These are phyloP conservation scores for Meriones unguiculatus DNA, from an alignment of 2,113 vertebrate genomes.

Conservation along the genomic window DNA sequence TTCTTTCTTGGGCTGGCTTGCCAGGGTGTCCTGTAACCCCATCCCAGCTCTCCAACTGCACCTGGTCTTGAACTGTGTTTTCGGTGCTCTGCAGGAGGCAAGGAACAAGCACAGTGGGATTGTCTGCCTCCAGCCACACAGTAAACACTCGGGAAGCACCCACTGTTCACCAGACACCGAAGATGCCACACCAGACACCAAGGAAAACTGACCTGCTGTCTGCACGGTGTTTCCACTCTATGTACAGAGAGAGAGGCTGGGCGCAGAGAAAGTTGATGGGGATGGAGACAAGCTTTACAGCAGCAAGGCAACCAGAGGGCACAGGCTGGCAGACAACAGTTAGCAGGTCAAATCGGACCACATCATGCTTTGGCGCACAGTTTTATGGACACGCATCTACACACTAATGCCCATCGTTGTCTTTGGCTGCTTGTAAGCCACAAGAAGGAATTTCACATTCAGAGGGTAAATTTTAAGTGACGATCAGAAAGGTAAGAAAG, in stretches of 20 bases:
- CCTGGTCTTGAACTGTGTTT: not conserved
- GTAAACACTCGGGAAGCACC: accelerated
- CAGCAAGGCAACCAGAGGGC: not conserved
- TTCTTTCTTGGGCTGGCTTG: not conserved
- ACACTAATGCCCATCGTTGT: not conserved
- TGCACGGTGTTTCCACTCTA: accelerated
- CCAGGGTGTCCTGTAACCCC: too few relatives aligned
- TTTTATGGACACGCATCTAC: not conserved
- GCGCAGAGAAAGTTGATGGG: not conserved
- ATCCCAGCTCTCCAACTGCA: accelerated
- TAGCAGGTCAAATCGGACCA: not conserved
- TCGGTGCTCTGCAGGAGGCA: not conserved
- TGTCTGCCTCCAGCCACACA: too few relatives aligned
- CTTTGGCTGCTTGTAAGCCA: not conserved
- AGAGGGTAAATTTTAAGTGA: not conserved
- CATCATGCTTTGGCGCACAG: not conserved
- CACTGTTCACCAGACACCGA: accelerated
- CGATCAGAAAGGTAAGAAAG: not conserved
- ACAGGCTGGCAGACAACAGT: not conserved
- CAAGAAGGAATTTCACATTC: not conserved
- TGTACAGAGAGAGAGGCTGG: not conserved
- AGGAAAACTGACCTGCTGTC: not conserved
- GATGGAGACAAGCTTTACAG: not conserved
- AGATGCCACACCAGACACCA: not conserved
- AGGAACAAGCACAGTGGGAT: not conserved